Evolutionary conservation across 2,888 invertebrate genomes (phyloP), one percentile per base, ranked within the genome.

Genomic region (Clivina fossor): DNA sequence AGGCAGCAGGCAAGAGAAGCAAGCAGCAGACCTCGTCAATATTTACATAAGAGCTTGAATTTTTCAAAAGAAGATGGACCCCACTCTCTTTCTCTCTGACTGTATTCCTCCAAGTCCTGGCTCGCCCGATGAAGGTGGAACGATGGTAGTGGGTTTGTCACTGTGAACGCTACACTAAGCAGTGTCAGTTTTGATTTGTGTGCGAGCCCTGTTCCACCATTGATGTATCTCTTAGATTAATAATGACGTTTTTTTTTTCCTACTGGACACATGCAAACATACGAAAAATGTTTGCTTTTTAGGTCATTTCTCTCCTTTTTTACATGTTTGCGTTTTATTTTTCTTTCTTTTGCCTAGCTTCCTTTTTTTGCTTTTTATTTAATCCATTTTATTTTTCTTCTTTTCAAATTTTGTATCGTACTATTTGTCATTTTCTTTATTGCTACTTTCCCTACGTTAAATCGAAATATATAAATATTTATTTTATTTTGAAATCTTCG

Each of bases 31-130:
- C 53, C 53, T 59, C 58, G 61, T 62, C 61, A 62, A 62, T 62
- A 61, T 62, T 62, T 61, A 62, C 59, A 58, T 58, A 62, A 57
- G 50, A 44, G 43, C 44, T 47, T 62, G 59, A 62, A 62, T 62
- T 58, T 61, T 62, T 61, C 47, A 62, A 46, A 54, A 56, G 35
- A 57, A 47, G 59, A 60, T 60, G 59, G 62, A 56, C 56, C 59
- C 50, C n/a, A n/a, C n/a, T n/a, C n/a, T n/a, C n/a, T n/a, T n/a
- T 49, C 51, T 60, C 55, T 49, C 58, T 59, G 13, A 15, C 16
- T 33, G 16, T 33, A 15, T 33, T 16, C 33, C 16, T 13, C 33
- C 33, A 33, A n/a, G 13, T 8, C 40, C 16, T 22, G n/a, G n/a
- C 18, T 22, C 8, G 9, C 40, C 40, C 20, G 8, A 40, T 33